Base-by-base conservation (phyloP, 30 jellyfish, hydroid and myxozoan genomes). In the Turritopsis rubra region DNA sequence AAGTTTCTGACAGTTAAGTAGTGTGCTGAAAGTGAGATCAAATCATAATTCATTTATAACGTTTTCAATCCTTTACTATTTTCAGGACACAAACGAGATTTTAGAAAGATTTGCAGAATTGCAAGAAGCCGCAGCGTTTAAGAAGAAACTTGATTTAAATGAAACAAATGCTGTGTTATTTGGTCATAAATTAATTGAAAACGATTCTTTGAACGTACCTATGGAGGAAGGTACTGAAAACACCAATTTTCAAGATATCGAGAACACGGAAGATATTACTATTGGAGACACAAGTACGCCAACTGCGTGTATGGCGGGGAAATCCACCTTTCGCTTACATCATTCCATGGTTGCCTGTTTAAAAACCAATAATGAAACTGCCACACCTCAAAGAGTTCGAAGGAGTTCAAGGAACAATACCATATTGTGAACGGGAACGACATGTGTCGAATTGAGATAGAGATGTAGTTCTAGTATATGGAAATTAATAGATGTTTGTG, bases 101-200 rank as follows among this genome's bases (percentile, higher is more conserved):
- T 1, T 68, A 0, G 19, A 19, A 27, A 9, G 30, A 19, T 68
- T n/a, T 68, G 23, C 16, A 23, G 77, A 68, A 17, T 68, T n/a
- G 17, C 77, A 68, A 19, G 77, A 68, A 68, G 77, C 30, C 19
- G 28, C 30, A 27, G 28, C 77, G 17, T n/a, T 68, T 23, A 23
- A 68, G 30, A 68, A 68, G 1, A 68, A 68, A 27, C 8, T 68
- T 9, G 30, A 68, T 27, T 27, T 68, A 19, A 68, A 68, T 0
- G 77, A 68, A 68, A 68, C 77, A 9, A 68, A 68, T 22, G 77
- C 30, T 68, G 77, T 68, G 17, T 68, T 68, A 22, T 27, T 68
- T 0, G 77, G 60, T 5, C 5, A 41, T 5, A 41, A 41, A 41
- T 5, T 41, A 41, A 41, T 3, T 3, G 9, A 41, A 3, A 13